Conservation (phyloP, 2,888 invertebrate genomes). For the Bhutanitis thaidina region DNA sequence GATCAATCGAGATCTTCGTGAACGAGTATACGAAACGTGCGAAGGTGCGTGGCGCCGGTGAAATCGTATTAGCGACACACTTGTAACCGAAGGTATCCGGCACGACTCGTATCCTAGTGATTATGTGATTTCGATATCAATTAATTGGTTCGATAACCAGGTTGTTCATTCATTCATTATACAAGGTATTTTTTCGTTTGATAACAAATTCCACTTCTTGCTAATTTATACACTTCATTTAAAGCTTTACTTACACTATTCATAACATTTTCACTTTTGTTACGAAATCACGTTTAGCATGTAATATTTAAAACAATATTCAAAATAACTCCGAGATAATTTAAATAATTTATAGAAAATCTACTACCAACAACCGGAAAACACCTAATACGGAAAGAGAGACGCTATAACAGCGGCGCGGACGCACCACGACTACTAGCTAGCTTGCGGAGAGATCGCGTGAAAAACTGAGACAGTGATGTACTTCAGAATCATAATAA, state of each 20-base stretch:
- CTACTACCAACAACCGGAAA: background rate
- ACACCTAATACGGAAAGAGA: conserved; percentile 18
- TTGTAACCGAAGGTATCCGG: conserved; percentile 47
- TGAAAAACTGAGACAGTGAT: conserved; percentile 60
- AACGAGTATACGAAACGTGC: conserved; percentile 45
- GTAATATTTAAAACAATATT: too few relatives aligned
- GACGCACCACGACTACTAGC: conserved; percentile 55
- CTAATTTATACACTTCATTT: too few relatives aligned
- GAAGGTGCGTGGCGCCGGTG: conserved; percentile 71
- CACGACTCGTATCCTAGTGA: conserved; percentile 36
- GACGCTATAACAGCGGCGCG: conserved; percentile 55
- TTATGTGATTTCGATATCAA: conserved; percentile 25
- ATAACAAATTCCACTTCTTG: too few relatives aligned
- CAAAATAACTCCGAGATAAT: too few relatives aligned
- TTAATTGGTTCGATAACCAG: too few relatives aligned
- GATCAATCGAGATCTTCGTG: conserved; percentile 43
- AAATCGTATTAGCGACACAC: conserved; percentile 67
- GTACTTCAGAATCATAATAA: conserved; percentile 20
- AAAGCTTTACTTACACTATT: too few relatives aligned
- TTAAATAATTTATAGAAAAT: too few relatives aligned
- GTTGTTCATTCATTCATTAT: background rate
- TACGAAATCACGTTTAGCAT: too few relatives aligned
- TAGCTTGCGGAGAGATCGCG: conserved; percentile 76
- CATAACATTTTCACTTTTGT: too few relatives aligned
- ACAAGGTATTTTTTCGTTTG: too few relatives aligned